phyloP scores from a whole-genome alignment of 2,113 vertebrate genomes.

The Dissostichus mawsoni region DNA sequence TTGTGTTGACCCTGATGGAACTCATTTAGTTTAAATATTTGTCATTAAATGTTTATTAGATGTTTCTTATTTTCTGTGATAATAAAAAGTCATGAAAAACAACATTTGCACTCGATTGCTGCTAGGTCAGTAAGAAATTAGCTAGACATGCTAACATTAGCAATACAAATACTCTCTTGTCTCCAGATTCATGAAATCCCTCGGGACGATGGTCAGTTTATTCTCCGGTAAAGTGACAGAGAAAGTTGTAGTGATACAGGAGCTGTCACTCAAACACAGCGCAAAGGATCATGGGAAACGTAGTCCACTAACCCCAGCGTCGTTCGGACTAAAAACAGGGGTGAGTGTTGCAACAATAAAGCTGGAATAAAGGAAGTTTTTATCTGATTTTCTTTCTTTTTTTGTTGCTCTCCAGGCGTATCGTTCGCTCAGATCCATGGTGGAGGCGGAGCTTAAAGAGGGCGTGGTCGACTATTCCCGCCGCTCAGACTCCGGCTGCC shows the following conservation, averaged over 20 bases:
- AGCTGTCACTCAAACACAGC: constrained; percentile 51
- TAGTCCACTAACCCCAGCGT: constrained; percentile 1
- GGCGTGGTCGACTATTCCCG: constrained; percentile 57
- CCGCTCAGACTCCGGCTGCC: constrained; percentile 63
- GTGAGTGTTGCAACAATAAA: constrained; percentile 23
- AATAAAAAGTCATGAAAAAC: not conserved
- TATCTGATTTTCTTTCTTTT: not conserved
- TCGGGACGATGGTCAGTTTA: constrained; percentile 72
- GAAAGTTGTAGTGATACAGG: constrained; percentile 54
- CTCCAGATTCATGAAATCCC: constrained; percentile 76
- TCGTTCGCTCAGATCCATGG: constrained; percentile 65
- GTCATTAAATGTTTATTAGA: too few species aligned
- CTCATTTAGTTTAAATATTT: not conserved
- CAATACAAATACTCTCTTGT: not conserved
- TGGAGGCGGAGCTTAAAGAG: constrained; percentile 57
- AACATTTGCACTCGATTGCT: too few species aligned
- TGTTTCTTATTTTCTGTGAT: too few species aligned
- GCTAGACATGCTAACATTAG: not conserved
- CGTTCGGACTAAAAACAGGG: not conserved
- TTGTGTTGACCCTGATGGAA: too few species aligned
- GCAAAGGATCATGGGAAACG: constrained; percentile 45
- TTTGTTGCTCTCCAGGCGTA: constrained; percentile 42
- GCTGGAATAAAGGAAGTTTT: not conserved
- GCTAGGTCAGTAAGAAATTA: not conserved
- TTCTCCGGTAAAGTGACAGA: constrained; percentile 74